A percentile compares a stretch with the other conserved stretches of the same genome.
These are phyloP conservation scores for Nebria brevicollis DNA, from an alignment of 2,888 invertebrate species.

Conservation along the genomic window DNA sequence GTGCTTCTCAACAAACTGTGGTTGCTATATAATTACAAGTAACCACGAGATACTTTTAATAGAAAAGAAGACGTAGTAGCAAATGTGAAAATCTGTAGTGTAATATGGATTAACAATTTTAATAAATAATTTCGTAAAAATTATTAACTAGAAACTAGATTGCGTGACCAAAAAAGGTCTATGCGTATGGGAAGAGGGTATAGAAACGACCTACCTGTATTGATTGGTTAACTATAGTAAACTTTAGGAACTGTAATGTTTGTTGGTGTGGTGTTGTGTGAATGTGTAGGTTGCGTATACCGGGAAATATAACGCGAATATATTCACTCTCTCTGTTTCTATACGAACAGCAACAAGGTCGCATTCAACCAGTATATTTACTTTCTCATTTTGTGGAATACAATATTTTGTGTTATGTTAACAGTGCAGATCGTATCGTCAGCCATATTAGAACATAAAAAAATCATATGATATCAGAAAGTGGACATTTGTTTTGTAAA, in stretches of 20 bases:
- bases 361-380: neutral
- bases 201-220: neutral
- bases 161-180: no score
- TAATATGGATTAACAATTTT: no score
- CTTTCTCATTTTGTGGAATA: constrained; percentile 1
- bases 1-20: no score
- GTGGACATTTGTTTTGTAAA: neutral
- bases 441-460: neutral
- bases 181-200: neutral
- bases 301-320: neutral
- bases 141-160: no score
- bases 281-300: neutral
- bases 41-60: no score
- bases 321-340: neutral
- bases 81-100: no score
- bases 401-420: constrained; percentile 1
- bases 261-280: neutral
- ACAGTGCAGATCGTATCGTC: neutral
- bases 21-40: no score
- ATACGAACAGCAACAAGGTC: neutral
- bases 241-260: neutral
- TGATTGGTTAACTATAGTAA: neutral
- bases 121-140: no score
- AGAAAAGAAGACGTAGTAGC: no score
- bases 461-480: neutral